Evolutionary conservation across 2,113 vertebrate genomes (phyloP), one percentile per base, ranked within the genome.

Genomic region (Philantomba maxwellii): DNA sequence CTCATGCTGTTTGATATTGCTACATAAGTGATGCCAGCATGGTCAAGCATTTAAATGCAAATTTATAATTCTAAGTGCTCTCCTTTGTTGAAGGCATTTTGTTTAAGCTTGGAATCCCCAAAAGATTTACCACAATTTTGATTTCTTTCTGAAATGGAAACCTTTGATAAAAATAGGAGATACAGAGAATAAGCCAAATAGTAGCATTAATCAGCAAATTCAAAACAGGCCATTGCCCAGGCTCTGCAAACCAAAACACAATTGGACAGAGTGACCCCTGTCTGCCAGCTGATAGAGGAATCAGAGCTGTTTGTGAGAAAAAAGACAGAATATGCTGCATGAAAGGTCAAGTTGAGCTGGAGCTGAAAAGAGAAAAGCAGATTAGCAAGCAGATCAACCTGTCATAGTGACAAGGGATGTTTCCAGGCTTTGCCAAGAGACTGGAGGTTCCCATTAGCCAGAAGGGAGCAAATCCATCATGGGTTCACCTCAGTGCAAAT

Each of bases 1-100:
- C 83, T 95, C 95, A 93, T 95, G 96, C 97, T 98, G 98, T 66
- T 97, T 89, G 96, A 97, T 90, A 86, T 88, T 97, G 89, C 93
- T 96, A 96, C 85, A 83, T 93, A 98, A 98, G 55, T 95, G 93
- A 97, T 97, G 33, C 33, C 89, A 88, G 89, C 60, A 30, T 60
- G 88, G 85, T 84, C 94, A 82, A 97, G 55, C 70, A 19, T 98
- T 98, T 97, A 97, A 93, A 98, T 98, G 95, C 19, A 96, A 77
- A 15, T 96, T 96, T 96, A 97, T 87, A 97, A 57, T 77, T 94
- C 21, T 94, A 87, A 96, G 77, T 96, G 5, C 0, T 86, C 96
- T 96, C 47, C 62, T 95, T 80, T 97, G 45, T 96, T 51, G 51
- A 66, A 95, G 33, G 78, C 95, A 92, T 92, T 97, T 70, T 93